phyloP scores from a whole-genome alignment of 2,888 invertebrate species.

The Sphaerophoria taeniata region DNA sequence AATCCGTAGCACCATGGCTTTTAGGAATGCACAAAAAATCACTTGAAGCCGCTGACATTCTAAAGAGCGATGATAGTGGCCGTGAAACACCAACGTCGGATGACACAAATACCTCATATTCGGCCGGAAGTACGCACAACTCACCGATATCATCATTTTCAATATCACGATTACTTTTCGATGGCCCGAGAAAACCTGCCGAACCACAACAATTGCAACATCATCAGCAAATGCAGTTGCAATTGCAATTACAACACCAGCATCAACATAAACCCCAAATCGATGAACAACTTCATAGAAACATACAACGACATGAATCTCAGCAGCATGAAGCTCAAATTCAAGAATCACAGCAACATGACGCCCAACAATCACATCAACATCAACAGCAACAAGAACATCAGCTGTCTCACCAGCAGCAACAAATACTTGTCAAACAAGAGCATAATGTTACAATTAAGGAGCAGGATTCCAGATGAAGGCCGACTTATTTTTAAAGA shows the following conservation, averaged over 20 bases:
- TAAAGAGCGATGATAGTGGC: slow-evolving; percentile 91
- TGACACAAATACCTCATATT: slow-evolving; percentile 85
- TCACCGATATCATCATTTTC: slow-evolving; percentile 83
- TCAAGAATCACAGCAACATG: slow-evolving; percentile 24
- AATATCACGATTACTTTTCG: slow-evolving; percentile 81
- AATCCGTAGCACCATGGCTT: slow-evolving; percentile 99
- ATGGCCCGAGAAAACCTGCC: slow-evolving; percentile 77
- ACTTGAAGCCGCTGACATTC: slow-evolving; percentile 97
- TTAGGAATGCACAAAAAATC: slow-evolving; percentile 99
- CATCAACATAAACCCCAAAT: slow-evolving; percentile 39
- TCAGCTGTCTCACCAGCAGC: slow-evolving; percentile 35
- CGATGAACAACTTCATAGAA: slow-evolving; percentile 49
- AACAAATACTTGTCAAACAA: slow-evolving; percentile 51
- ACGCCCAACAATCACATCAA: slow-evolving; percentile 37
- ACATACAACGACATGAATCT: slow-evolving; percentile 43
- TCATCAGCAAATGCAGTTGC: slow-evolving; percentile 49
- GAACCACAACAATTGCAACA: slow-evolving; percentile 61
- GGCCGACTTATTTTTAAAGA: slow-evolving; percentile 65
- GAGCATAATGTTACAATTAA: slow-evolving; percentile 68
- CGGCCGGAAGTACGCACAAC: slow-evolving; percentile 82
- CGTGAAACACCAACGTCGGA: slow-evolving; percentile 85
- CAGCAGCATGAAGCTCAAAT: slow-evolving; percentile 22
- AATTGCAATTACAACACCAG: slow-evolving; percentile 46
- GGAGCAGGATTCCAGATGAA: slow-evolving; percentile 72
- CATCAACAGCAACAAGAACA: slow-evolving; percentile 47